phyloP scores from a whole-genome alignment of 1,140 invertebrate species.

The Tetragnatha versicolor region DNA sequence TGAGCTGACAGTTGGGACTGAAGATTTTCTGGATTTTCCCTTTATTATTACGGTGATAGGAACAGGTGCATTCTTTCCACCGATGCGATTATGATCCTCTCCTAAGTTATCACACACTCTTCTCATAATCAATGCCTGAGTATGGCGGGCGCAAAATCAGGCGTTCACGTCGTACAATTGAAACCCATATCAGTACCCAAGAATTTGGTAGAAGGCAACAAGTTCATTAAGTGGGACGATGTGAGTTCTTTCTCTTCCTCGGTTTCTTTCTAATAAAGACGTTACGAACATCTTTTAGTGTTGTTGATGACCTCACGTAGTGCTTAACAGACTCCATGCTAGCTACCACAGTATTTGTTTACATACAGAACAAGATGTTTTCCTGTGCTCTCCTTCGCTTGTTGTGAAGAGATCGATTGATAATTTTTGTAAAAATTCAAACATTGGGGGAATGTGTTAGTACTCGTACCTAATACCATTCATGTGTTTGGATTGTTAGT shows the following conservation, averaged over 20 bases:
- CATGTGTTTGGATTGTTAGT: too few relatives aligned
- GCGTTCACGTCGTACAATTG: constrained; percentile 69
- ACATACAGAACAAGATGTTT: too few relatives aligned
- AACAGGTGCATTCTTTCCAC: neutral
- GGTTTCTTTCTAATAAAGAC: too few relatives aligned
- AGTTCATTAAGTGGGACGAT: constrained; percentile 98
- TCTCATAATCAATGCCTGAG: constrained; percentile 29
- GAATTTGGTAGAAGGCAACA: constrained; percentile 85
- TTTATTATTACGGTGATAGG: constrained; percentile 1
- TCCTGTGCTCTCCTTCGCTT: too few relatives aligned
- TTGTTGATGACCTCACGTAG: too few relatives aligned
- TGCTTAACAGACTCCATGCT: too few relatives aligned
- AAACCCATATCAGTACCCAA: constrained; percentile 83
- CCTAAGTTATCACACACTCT: constrained; percentile 35
- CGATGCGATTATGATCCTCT: constrained; percentile 19
- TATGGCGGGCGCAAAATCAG: constrained; percentile 70
- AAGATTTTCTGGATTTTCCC: constrained; percentile 33
- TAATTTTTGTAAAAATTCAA: too few relatives aligned
- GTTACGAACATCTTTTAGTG: too few relatives aligned
- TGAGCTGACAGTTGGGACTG: constrained; percentile 35
- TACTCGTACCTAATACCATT: too few relatives aligned
- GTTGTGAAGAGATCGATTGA: too few relatives aligned
- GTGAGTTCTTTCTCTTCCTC: constrained; percentile 74
- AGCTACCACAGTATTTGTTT: too few relatives aligned
- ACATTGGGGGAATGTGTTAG: too few relatives aligned